Evolutionary conservation across 2,113 vertebrate species (phyloP).

Genomic region (Pterophyllum scalare): DNA sequence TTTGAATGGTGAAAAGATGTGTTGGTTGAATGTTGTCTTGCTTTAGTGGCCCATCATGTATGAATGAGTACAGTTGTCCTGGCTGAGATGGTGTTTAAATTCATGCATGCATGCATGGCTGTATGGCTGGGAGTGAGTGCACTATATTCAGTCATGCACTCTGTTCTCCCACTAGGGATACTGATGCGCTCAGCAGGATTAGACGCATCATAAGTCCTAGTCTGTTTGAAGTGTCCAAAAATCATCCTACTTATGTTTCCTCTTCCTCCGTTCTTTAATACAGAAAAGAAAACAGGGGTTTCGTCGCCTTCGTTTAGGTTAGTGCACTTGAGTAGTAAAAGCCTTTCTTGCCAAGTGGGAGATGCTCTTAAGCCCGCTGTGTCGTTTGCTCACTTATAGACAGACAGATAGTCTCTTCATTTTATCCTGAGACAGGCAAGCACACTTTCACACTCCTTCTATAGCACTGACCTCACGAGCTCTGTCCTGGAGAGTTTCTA

Average conservation of each 20-base stretch:
- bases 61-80: conserved; percentile 34
- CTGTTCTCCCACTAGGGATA: conserved; percentile 51
- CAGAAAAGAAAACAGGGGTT: background rate
- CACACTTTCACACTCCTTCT: background rate
- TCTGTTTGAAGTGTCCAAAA: conserved; percentile 50
- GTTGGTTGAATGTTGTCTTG: background rate
- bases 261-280: background rate
- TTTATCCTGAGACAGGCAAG: conserved; percentile 14
- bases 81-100: conserved; percentile 28
- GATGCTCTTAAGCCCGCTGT: background rate
- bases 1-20: background rate
- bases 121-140: conserved; percentile 41
- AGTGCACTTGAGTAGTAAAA: background rate
- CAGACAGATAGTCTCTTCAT: background rate
- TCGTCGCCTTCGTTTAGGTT: background rate
- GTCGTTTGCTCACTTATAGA: background rate
- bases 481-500: conserved; percentile 29
- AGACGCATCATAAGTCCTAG: conserved; percentile 48
- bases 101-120: conserved; percentile 20
- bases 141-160: conserved; percentile 43
- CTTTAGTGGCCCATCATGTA: background rate
- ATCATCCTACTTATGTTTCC: conserved; percentile 5
- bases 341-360: background rate
- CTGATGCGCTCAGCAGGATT: conserved; percentile 56
- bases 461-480: background rate